phyloP scores from a whole-genome alignment of 2,113 vertebrate species.

The Leucoraja erinaceus region DNA sequence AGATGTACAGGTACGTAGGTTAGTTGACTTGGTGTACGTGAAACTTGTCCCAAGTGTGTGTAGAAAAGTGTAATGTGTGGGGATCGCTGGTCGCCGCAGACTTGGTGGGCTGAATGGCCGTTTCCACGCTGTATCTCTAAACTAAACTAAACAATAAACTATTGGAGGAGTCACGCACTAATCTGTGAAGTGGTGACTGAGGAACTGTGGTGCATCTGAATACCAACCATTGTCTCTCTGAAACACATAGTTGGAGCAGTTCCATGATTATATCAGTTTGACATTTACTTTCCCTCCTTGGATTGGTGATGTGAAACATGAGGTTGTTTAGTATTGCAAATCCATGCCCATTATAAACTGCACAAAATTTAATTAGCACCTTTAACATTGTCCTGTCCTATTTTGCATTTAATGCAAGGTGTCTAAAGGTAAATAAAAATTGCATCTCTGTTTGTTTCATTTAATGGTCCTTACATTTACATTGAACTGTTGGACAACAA shows the following conservation, averaged over 20 bases:
- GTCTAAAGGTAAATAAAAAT: background rate
- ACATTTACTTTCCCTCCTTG: conserved; percentile 7
- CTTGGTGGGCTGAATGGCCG: no score
- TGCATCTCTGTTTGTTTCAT: background rate
- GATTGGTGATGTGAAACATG: background rate
- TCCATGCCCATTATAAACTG: background rate
- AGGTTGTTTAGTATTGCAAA: background rate
- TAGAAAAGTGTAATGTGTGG: no score
- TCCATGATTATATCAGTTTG: background rate
- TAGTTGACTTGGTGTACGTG: no score
- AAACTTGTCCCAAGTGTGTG: no score
- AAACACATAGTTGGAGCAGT: background rate
- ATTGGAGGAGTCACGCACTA: background rate
- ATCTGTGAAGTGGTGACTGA: background rate
- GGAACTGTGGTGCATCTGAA: background rate
- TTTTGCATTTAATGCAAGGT: background rate
- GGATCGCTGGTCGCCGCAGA: no score
- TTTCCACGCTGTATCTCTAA: no score
- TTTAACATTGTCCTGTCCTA: background rate
- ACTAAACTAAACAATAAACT: no score
- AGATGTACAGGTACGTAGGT: no score
- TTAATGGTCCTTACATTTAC: background rate
- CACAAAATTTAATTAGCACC: conserved; percentile 10
- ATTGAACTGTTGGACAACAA: background rate
- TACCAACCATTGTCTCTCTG: background rate